Conservation (phyloP, 2,888 invertebrate genomes). For the Sympetrum striolatum region DNA sequence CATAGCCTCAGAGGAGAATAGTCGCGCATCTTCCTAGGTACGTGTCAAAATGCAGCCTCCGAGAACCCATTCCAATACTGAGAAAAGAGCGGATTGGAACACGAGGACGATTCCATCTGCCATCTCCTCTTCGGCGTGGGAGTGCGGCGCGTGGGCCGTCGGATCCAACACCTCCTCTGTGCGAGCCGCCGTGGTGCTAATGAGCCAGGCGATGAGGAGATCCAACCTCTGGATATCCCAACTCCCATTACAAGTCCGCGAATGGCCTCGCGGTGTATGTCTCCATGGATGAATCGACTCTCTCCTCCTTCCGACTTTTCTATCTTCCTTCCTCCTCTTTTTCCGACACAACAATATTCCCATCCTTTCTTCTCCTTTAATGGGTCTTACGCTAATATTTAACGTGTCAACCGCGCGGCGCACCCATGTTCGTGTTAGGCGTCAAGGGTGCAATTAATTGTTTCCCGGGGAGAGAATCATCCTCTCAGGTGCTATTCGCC, state of each 20-base stretch:
- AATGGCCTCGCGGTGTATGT: not conserved
- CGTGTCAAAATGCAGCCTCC: no score
- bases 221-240: conserved; percentile 5
- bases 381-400: conserved; percentile 42
- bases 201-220: conserved; percentile 32
- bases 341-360: conserved; percentile 11
- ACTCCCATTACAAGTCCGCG: conserved; percentile 10
- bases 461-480: conserved; percentile 35
- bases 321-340: not conserved
- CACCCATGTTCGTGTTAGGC: conserved; percentile 41
- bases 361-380: not conserved
- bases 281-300: not conserved
- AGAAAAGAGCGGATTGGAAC: no score
- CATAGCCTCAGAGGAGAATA: no score
- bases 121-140: not conserved
- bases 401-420: conserved; percentile 37
- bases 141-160: not conserved
- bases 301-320: not conserved
- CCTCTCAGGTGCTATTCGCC: conserved; percentile 7
- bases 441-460: conserved; percentile 38
- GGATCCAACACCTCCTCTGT: not conserved
- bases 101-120: no score
- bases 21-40: no score
- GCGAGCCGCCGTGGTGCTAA: conserved; percentile 24
- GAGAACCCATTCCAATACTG: no score